Conservation (phyloP, 2,113 vertebrate species). For the Grammomys dolichurus region DNA sequence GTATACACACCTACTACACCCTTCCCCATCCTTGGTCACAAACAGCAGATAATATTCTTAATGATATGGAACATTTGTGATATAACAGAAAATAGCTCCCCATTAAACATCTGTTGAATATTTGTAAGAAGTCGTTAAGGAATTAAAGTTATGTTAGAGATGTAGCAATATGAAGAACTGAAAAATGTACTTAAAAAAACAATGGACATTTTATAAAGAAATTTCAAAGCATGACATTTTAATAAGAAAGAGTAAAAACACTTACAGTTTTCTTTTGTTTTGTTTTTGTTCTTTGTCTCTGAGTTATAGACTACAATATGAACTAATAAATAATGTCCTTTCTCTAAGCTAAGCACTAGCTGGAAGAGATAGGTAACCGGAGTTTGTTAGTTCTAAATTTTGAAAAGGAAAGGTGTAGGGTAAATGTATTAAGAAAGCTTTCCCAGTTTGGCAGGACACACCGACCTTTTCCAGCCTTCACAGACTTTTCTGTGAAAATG, state of each 20-base stretch:
- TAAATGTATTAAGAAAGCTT: neutral
- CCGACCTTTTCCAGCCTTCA: neutral
- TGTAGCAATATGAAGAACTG: neutral
- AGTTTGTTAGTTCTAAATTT: neutral
- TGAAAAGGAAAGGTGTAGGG: neutral
- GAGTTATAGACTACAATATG: neutral
- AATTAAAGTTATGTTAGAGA: slow-evolving; percentile 29
- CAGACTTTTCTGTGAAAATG: neutral
- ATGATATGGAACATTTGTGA: neutral
- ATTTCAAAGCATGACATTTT: slow-evolving; percentile 38
- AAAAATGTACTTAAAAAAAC: neutral
- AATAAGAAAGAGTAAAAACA: neutral
- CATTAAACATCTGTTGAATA: slow-evolving; percentile 55
- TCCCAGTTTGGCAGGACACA: neutral
- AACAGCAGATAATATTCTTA: neutral
- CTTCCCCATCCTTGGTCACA: neutral
- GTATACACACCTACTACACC: neutral
- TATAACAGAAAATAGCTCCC: neutral
- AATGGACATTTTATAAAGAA: neutral
- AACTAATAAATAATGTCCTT: slow-evolving; percentile 18
- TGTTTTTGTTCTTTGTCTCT: neutral
- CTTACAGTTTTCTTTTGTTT: neutral
- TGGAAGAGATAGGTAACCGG: neutral
- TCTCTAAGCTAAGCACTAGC: neutral
- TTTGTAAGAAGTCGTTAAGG: slow-evolving; percentile 15